Base-by-base conservation (phyloP, 2,888 invertebrate genomes). In the Augiades crinisus region DNA sequence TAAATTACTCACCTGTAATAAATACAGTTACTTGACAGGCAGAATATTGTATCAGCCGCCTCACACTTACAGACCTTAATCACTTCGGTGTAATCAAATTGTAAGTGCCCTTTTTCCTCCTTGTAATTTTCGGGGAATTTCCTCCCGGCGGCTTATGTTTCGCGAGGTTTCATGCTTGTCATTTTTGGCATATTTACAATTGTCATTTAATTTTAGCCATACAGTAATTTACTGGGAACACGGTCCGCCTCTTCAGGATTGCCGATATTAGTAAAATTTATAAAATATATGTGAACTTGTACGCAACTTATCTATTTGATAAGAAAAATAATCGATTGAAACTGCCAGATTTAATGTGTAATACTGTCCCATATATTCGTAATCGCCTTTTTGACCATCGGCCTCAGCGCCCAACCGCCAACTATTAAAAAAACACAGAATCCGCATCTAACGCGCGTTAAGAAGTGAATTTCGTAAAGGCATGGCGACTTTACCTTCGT, bases 111-210 rank as follows among this genome's bases (percentile, higher is more conserved):
- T 24, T 38, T 41, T 49, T 50, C 41, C 41, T 43, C 27, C 36
- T 43, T 50, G 50, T 50, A 50, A 50, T 50, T 50, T 50, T 37
- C 43, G 27, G 17, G 43, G 50, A 50, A 50, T 50, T n/a, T 36
- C 2, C 24, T 30, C 50, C 36, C 21, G 16, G 6, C 21, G 41
- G 41, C 41, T 10, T 16, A 7, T 10, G 27, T 17, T 27, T 44
- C 43, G 19, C 21, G 21, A 30, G 13, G 41, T 41, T 16, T 30
- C 24, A 44, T 43, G 12, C 43, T 43, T 34, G 43, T 21, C 36
- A 44, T 43, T 43, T 37, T 14, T 37, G 41, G 17, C 19, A 50
- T 36, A 43, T 50, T 50, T 21, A 36, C 36, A 27, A 36, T 30
- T 36, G 6, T 36, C 24, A 50, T 17, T 49, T 16, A 49, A 49